A percentile compares a stretch with the other conserved stretches of the same genome.
Evolutionary conservation across 2,888 invertebrate species (phyloP).

Genomic region (Homarus gammarus): DNA sequence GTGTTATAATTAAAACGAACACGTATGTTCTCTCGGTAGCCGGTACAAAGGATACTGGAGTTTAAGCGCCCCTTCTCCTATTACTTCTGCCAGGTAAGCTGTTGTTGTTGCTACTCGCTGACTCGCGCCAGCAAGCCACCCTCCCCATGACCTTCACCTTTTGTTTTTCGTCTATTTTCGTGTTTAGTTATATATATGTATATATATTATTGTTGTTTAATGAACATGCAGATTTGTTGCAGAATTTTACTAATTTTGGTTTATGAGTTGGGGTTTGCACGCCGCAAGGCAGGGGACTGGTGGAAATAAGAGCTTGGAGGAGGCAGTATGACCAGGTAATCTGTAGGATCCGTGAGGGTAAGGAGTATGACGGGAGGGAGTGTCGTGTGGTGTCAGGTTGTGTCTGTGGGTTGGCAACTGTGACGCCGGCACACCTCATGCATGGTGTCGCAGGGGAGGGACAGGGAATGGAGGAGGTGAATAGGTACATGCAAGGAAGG

Average conservation of each 20-base stretch:
- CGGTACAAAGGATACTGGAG: too few relatives aligned
- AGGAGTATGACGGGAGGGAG: not conserved
- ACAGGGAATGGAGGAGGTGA: not conserved
- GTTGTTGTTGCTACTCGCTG: not conserved
- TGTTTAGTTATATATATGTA: too few relatives aligned
- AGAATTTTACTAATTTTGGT: not conserved
- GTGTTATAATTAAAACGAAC: too few relatives aligned
- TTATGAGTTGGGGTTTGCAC: not conserved
- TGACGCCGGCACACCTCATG: conserved; percentile 20
- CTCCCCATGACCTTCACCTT: not conserved
- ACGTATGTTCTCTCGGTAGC: too few relatives aligned
- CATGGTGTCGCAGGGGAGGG: not conserved
- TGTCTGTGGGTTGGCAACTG: not conserved
- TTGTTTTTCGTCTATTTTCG: too few relatives aligned
- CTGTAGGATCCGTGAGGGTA: not conserved
- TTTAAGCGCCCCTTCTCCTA: not conserved
- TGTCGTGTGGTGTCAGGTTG: not conserved
- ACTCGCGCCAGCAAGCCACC: not conserved
- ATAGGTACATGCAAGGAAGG: not conserved
- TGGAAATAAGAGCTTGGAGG: not conserved
- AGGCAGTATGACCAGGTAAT: not conserved
- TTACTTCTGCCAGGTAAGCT: not conserved
- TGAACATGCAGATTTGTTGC: not conserved
- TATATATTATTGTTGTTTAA: not conserved
- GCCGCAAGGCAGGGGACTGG: too few relatives aligned